These are phyloP conservation scores for Chondrosia reniformis DNA, from an alignment of 37 sponge, comb jelly and placozoan genomes.

Conservation along the genomic window DNA sequence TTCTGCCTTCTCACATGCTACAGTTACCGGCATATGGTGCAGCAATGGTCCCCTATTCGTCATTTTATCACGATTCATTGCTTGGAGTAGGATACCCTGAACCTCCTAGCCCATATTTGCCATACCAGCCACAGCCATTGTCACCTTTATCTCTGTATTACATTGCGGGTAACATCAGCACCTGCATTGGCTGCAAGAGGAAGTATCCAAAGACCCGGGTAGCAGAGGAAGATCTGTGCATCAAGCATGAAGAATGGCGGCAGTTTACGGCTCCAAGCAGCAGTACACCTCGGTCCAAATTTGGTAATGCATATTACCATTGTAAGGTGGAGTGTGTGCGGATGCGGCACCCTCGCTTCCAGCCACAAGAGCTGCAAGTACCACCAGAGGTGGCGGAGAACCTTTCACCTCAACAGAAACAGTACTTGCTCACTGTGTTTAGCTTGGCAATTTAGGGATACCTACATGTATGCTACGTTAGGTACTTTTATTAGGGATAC, in stretches of 20 bases:
- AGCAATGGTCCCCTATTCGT: not conserved
- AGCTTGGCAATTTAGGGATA: not conserved
- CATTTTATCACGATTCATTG: slow-evolving; percentile 4
- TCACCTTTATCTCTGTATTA: slow-evolving; percentile 16
- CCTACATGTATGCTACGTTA: too few relatives aligned
- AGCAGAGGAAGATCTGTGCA: slow-evolving; percentile 23
- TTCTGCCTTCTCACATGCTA: not conserved
- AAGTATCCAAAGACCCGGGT: slow-evolving; percentile 19
- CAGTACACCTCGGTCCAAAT: not conserved
- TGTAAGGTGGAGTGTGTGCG: not conserved
- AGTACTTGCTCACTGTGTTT: not conserved
- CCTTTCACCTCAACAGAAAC: not conserved
- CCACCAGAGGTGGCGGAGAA: not conserved
- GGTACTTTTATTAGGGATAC: too few relatives aligned
- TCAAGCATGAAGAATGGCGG: slow-evolving; percentile 30
- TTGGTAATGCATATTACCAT: slow-evolving; percentile 23
- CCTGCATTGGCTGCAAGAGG: slow-evolving; percentile 25
- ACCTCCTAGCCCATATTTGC: not conserved
- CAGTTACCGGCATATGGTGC: not conserved
- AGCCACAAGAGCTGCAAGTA: not conserved
- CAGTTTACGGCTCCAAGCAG: slow-evolving; percentile 10
- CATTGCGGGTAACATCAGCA: slow-evolving; percentile 28
- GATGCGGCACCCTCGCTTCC: not conserved
- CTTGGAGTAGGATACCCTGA: not conserved
- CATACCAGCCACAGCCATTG: not conserved